Evolutionary conservation across 2,113 vertebrate genomes (phyloP), one percentile per base, ranked within the genome.

Genomic region (Halcyon malimbica): DNA sequence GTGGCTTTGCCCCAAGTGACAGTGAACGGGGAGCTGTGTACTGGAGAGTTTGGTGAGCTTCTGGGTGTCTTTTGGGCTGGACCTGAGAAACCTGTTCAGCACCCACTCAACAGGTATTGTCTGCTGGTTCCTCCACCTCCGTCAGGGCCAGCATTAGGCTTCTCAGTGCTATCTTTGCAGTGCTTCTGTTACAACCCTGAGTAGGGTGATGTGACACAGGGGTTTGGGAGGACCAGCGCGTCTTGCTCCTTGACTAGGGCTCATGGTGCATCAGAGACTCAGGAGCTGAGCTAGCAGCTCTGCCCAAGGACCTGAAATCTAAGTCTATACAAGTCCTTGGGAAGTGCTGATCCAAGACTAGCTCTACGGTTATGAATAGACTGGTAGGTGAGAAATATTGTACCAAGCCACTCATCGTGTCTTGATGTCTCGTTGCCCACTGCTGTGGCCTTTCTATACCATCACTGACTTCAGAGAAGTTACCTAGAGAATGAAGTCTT

Each of bases 21-120:
- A 48, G n/a, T 0, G 1, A 39, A 37, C 1, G 1, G 35, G 48
- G 48, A 74, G 3, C 62, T 68, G 21, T 50, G 41, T 14, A 19
- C 26, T 37, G 53, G 60, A 29, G 35, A 44, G 35, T 50, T 48
- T 50, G 46, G 37, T 46, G 50, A 76, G 63, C 46, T 82, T 63
- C n/a, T 56, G n/a, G 14, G 10, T 17, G 21, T 25, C 26, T 48
- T 84, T 14, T 86, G n/a, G 21, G 29, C 20, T 59, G 24, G 24
- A 9, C 28, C 44, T 53, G 69, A 59, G 69, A 46, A 85, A 64
- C 10, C 56, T 53, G 15, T 59, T 41, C 39, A 64, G 64, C n/a
- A 31, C 10, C 39, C n/a, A 35, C 39, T 29, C n/a, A 54, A 59
- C 51, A 60, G 35, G 29, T 53, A 26, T 51, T 60, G 59, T 48